Evolutionary conservation across 2,888 invertebrate genomes (phyloP).

Genomic region (Drosophila robusta): DNA sequence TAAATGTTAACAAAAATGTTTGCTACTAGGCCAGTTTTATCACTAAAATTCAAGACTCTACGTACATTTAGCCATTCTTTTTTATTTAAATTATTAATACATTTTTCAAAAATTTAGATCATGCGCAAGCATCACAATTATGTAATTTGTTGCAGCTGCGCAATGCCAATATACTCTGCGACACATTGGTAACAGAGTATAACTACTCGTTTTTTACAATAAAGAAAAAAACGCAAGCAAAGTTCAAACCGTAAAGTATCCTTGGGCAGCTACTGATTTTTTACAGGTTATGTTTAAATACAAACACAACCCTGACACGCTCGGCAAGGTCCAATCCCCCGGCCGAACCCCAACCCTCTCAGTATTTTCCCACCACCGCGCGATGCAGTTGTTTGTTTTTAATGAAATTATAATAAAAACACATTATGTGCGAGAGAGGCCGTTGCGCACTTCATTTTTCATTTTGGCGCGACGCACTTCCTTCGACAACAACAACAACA

Average conservation of each 20-base stretch:
- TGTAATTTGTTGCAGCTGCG: no score
- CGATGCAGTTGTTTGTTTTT: constrained; percentile 28
- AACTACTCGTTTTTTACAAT: background rate
- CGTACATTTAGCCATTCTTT: no score
- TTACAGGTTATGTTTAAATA: constrained; percentile 6
- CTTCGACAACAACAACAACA: constrained; percentile 33
- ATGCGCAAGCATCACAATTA: no score
- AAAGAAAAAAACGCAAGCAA: constrained; percentile 3
- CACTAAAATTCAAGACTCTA: no score
- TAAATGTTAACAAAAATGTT: no score
- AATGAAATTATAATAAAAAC: constrained; percentile 73
- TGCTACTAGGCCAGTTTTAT: no score
- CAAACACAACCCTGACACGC: constrained; percentile 1
- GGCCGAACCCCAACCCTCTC: background rate
- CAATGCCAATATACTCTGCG: no score
- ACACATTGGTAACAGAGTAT: background rate
- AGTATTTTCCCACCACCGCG: background rate
- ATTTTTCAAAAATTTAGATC: no score
- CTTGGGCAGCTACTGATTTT: background rate
- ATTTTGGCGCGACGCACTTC: constrained; percentile 78
- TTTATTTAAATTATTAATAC: no score
- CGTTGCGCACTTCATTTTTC: constrained; percentile 79
- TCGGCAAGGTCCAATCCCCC: background rate
- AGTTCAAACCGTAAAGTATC: constrained; percentile 3
- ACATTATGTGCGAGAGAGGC: constrained; percentile 48